These are phyloP conservation scores for Dromaius novaehollandiae DNA, from an alignment of 2,113 vertebrate genomes.

Conservation along the genomic window DNA sequence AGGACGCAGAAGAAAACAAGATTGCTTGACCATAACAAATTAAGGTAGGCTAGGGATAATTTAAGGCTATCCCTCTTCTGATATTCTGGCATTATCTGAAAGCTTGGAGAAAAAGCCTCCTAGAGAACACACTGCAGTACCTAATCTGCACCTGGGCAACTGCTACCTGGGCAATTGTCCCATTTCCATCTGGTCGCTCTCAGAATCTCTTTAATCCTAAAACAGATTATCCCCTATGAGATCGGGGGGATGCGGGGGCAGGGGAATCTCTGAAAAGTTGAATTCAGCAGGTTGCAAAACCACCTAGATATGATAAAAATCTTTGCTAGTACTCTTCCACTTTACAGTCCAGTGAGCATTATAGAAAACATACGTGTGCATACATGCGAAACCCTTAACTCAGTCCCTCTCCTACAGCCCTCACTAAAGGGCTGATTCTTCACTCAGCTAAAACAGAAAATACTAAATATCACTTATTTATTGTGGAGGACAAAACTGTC, in stretches of 20 bases:
- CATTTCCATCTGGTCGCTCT: not conserved
- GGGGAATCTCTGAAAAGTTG: not conserved
- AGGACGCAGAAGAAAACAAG: not conserved
- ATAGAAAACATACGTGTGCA: not conserved
- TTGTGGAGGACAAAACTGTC: not conserved
- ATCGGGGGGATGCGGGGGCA: not conserved
- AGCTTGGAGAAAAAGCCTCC: not conserved
- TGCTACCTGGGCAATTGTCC: not conserved
- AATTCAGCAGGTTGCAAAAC: not conserved
- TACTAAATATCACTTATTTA: not conserved
- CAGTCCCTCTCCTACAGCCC: not conserved
- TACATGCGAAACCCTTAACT: not conserved
- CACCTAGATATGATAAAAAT: not conserved
- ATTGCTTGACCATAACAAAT: accelerated
- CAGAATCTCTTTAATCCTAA: not conserved
- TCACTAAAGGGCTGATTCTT: not conserved
- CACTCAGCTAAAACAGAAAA: not conserved
- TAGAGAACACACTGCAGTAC: not conserved
- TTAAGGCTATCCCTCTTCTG: not conserved
- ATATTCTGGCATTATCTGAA: not conserved
- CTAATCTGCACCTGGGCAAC: not conserved
- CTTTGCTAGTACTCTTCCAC: not conserved
- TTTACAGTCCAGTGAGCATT: not conserved
- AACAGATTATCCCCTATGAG: not conserved
- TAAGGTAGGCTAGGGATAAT: not conserved